Evolutionary conservation across 2,113 vertebrate species (phyloP).

Genomic region (Periophthalmus modestus): DNA sequence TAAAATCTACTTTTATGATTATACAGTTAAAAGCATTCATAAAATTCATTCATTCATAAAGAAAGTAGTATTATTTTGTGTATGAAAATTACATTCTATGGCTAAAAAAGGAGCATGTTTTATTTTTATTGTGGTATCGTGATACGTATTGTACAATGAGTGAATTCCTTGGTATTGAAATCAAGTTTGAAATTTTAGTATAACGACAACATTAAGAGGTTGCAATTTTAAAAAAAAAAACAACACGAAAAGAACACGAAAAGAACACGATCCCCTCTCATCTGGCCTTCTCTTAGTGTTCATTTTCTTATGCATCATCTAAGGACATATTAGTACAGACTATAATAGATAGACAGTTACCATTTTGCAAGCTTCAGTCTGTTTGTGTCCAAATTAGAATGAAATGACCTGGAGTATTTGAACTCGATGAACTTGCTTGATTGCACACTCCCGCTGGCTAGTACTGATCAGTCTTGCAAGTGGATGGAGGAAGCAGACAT

Average conservation of each 20-base stretch:
- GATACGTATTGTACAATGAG: too few relatives aligned
- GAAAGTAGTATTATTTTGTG: too few relatives aligned
- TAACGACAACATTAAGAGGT: neutral
- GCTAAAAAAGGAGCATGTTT: too few relatives aligned
- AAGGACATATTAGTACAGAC: neutral
- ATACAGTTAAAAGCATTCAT: too few relatives aligned
- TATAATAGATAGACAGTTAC: neutral
- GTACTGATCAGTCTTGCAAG: constrained; percentile 32
- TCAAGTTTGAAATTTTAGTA: too few relatives aligned
- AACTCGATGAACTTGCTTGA: constrained; percentile 54
- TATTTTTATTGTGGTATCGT: too few relatives aligned
- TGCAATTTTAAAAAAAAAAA: neutral
- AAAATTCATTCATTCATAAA: too few relatives aligned
- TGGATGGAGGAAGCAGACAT: constrained; percentile 26
- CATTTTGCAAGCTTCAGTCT: constrained; percentile 1
- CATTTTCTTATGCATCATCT: neutral
- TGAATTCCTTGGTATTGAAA: too few relatives aligned
- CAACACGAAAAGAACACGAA: too few relatives aligned
- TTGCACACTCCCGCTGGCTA: constrained; percentile 16
- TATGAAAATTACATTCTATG: too few relatives aligned
- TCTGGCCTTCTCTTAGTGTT: neutral
- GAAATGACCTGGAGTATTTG: constrained; percentile 49
- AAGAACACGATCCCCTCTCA: neutral
- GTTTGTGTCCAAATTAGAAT: constrained; percentile 55
- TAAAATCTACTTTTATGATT: too few relatives aligned